These are phyloP conservation scores for Trachelipus rathkii DNA, from an alignment of 1,140 invertebrate genomes.

Conservation along the genomic window DNA sequence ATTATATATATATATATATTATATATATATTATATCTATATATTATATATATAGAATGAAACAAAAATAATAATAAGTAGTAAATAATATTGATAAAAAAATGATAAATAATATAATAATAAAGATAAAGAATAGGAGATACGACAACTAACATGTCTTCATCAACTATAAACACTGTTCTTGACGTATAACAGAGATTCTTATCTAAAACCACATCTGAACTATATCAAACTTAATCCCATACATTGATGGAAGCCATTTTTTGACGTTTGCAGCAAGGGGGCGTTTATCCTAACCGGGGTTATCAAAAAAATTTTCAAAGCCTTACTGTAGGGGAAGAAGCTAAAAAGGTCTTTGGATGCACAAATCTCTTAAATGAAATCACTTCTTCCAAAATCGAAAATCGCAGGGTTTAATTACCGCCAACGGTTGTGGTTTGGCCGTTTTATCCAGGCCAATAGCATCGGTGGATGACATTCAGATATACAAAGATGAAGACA, in stretches of 20 bases:
- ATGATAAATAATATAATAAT: too few species aligned
- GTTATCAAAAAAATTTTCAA: slow-evolving; percentile 62
- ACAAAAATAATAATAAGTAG: too few species aligned
- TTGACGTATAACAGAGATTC: too few species aligned
- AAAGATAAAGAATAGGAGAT: too few species aligned
- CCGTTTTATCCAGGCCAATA: slow-evolving; percentile 57
- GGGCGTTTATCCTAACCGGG: slow-evolving; percentile 61
- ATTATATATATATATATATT: too few species aligned
- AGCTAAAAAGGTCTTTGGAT: slow-evolving; percentile 59
- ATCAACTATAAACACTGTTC: too few species aligned
- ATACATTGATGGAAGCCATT: slow-evolving; percentile 66
- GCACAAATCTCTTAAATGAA: slow-evolving; percentile 56
- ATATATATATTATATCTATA: too few species aligned
- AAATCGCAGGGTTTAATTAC: slow-evolving; percentile 51
- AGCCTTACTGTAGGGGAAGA: slow-evolving; percentile 59
- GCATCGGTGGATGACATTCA: slow-evolving; percentile 57
- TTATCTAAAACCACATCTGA: too few species aligned
- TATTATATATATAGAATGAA: too few species aligned
- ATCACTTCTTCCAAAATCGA: slow-evolving; percentile 46
- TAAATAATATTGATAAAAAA: too few species aligned
- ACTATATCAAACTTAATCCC: slow-evolving; percentile 53
- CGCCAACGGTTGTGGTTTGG: slow-evolving; percentile 56
- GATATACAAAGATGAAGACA: slow-evolving; percentile 50
- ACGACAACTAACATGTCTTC: too few species aligned
- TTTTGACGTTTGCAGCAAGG: slow-evolving; percentile 62